Percentiles rank a stretch among this genome's conserved stretches.
Evolutionary conservation across 37 sponge, comb jelly and placozoan genomes (phyloP).

Genomic region (Cliona cf. orientalis): DNA sequence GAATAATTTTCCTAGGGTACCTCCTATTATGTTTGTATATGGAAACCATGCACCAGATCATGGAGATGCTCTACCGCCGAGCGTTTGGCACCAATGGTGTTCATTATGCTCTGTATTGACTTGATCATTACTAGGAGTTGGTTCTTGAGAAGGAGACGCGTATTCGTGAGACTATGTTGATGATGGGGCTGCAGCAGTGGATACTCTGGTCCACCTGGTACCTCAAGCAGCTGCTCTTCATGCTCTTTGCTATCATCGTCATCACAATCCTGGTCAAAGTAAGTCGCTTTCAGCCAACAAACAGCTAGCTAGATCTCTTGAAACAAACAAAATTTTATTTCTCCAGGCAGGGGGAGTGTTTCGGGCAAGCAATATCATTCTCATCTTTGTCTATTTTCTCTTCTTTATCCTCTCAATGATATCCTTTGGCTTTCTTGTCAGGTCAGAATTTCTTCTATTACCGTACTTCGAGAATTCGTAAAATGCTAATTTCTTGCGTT

Average conservation of each 20-base stretch:
- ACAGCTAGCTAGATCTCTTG: background rate
- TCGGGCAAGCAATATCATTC: slow-evolving; percentile 1
- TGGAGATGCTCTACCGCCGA: background rate
- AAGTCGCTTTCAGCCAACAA: slow-evolving; percentile 5
- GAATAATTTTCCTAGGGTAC: too few relatives aligned
- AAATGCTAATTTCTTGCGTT: too few relatives aligned
- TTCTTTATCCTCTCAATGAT: slow-evolving; percentile 67
- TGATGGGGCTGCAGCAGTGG: slow-evolving; percentile 90
- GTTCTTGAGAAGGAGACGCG: slow-evolving; percentile 85
- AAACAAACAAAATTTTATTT: background rate
- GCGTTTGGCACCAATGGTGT: background rate
- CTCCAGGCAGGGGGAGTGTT: background rate
- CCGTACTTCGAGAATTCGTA: background rate
- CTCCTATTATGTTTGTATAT: too few relatives aligned
- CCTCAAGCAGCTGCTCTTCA: slow-evolving; percentile 84
- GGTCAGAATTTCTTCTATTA: background rate
- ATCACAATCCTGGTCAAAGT: slow-evolving; percentile 75
- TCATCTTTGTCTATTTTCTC: slow-evolving; percentile 56
- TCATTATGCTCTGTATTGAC: background rate
- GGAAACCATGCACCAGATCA: too few relatives aligned
- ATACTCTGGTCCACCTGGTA: slow-evolving; percentile 89
- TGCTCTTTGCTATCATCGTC: slow-evolving; percentile 69
- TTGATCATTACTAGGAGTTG: slow-evolving; percentile 57
- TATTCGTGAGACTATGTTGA: slow-evolving; percentile 91
- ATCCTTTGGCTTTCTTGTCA: slow-evolving; percentile 37